Evolutionary conservation across 30 jellyfish, hydroid and myxozoan species (phyloP).

Genomic region (Catostylus mosaicus): DNA sequence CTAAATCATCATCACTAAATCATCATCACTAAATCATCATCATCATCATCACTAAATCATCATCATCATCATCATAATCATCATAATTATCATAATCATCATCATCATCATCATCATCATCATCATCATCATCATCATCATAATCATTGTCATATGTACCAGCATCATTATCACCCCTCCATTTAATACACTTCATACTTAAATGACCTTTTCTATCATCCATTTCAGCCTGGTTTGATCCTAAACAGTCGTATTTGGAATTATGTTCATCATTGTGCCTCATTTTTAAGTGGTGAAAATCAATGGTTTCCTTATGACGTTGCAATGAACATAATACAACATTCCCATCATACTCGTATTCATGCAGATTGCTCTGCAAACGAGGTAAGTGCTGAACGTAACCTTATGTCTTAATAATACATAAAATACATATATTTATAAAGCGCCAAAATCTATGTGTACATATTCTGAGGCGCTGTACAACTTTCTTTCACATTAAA

Average conservation of each 20-base stretch:
- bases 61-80: neutral
- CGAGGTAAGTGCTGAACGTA: conserved; percentile 76
- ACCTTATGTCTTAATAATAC: too few relatives aligned
- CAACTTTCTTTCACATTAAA: too few relatives aligned
- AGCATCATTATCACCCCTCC: neutral
- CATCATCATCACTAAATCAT: neutral
- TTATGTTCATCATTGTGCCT: conserved; percentile 52
- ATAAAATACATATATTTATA: too few relatives aligned
- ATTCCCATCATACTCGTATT: conserved; percentile 74
- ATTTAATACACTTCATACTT: too few relatives aligned
- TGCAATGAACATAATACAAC: conserved; percentile 81
- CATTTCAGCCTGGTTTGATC: conserved; percentile 19
- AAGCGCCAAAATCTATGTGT: too few relatives aligned
- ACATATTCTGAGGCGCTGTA: too few relatives aligned
- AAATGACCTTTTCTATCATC: neutral
- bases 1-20: too few relatives aligned
- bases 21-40: too few relatives aligned
- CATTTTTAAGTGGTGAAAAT: conserved; percentile 62
- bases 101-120: too few relatives aligned
- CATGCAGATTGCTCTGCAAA: conserved; percentile 64
- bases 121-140: neutral
- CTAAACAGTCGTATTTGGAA: conserved; percentile 61
- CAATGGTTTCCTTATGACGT: conserved; percentile 87
- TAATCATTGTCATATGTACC: neutral
- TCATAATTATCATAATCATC: too few relatives aligned